Evolutionary conservation across 2,888 invertebrate genomes (phyloP), one percentile per base, ranked within the genome.

Genomic region (Strigamia maritima): DNA sequence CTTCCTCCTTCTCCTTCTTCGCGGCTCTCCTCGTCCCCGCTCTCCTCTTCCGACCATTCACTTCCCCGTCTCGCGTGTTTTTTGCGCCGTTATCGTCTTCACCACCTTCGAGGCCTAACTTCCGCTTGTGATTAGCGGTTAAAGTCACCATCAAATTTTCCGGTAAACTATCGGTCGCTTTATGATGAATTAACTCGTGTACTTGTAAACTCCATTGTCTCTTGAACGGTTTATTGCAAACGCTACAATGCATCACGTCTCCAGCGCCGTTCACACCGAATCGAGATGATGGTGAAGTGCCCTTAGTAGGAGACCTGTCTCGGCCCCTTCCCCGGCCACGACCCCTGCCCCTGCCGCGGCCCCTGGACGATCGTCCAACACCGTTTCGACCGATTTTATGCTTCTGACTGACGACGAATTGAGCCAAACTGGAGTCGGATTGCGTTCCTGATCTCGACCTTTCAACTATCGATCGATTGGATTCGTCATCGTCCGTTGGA

Each of bases 261-360:
- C 14, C 49, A 16, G 19, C 31, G 19, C 70, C 70, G 28, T 70
- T 70, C 70, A n/a, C 26, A 8, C 70, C 70, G 28, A 26, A 26
- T 26, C 70, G 70, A 28, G 12, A 16, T 6, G 70, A 28, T 28
- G 70, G 70, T 7, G 26, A 70, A 70, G 26, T 26, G 24, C 10
- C 70, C 70, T 70, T 10, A 26, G 16, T 70, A 1, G 24, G 70
- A 1, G 26, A 70, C 28, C 70, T 24, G 28, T 6, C 26, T 24
- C 79, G 31, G 22, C 79, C 79, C 49, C 49, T 4, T 10, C 77
- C 49, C 26, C 79, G 74, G 22, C 79, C 79, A 0, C 79, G 79
- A 75, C 79, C 79, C n/a, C 75, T 79, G 40, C 79, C 75, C 40
- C 79, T 70, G n/a, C 79, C 79, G n/a, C 79, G 35, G n/a, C 79